phyloP scores from a whole-genome alignment of 2,113 vertebrate genomes.

The Haemorhous mexicanus region DNA sequence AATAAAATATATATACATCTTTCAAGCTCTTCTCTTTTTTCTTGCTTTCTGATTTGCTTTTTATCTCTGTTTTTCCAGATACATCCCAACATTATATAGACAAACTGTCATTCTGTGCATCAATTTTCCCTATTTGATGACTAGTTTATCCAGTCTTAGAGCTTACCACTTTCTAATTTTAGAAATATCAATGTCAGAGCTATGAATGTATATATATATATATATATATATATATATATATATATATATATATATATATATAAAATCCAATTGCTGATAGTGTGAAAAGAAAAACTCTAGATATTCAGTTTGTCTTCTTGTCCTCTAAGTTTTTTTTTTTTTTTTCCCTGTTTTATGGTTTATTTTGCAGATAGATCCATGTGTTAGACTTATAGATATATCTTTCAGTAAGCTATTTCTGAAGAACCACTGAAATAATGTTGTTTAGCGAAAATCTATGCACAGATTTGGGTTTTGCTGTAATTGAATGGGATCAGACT shows the following conservation, averaged over 20 bases:
- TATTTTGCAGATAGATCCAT: background rate
- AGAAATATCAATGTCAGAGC: background rate
- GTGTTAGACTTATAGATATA: background rate
- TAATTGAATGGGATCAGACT: background rate
- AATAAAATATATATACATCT: background rate
- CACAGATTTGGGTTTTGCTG: background rate
- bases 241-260: no score
- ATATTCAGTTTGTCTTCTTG: background rate
- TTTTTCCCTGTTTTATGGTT: background rate
- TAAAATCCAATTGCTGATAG: background rate
- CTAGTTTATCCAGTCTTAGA: background rate
- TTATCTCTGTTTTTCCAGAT: background rate
- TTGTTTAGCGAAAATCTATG: background rate
- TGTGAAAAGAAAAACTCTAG: background rate
- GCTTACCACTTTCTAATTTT: background rate
- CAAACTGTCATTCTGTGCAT: background rate
- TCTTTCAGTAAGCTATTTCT: background rate
- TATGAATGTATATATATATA: background rate
- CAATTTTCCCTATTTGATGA: background rate
- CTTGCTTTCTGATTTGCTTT: background rate
- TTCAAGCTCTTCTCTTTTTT: background rate
- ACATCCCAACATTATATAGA: background rate
- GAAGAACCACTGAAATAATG: background rate
- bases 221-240: no score
- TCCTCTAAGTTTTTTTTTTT: background rate